These are phyloP conservation scores for Spicauda simplicius DNA, from an alignment of 2,888 invertebrate genomes.

Conservation along the genomic window DNA sequence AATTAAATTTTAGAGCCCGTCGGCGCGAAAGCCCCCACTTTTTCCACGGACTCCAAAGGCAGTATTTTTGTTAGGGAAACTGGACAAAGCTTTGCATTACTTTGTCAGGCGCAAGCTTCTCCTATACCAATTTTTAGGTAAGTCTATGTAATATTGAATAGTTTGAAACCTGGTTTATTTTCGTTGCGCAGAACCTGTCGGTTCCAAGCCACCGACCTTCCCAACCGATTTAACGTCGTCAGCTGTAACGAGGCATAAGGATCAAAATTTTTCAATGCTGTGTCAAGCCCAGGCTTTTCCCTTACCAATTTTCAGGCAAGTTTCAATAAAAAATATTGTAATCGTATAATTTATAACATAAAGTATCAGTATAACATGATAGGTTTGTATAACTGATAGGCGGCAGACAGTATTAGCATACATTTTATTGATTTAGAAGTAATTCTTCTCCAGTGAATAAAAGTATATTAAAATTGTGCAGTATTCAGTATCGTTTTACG, in stretches of 20 bases:
- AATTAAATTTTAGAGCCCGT: slow-evolving; percentile 82
- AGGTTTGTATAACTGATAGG: too few relatives aligned
- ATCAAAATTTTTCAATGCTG: slow-evolving; percentile 86
- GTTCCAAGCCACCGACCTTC: slow-evolving; percentile 86
- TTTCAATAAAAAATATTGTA: slow-evolving; percentile 40
- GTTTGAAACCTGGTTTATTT: slow-evolving; percentile 47
- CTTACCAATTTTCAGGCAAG: slow-evolving; percentile 89
- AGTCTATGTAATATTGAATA: slow-evolving; percentile 48
- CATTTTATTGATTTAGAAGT: background rate
- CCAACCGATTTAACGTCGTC: slow-evolving; percentile 85
- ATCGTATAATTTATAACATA: slow-evolving; percentile 7
- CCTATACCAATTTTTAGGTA: slow-evolving; percentile 88
- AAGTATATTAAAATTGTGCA: background rate
- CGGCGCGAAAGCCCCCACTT: slow-evolving; percentile 86
- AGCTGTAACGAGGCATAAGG: slow-evolving; percentile 83
- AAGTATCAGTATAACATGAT: slow-evolving; percentile 28
- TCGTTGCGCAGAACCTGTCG: slow-evolving; percentile 84
- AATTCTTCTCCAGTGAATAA: background rate
- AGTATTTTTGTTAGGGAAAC: slow-evolving; percentile 85
- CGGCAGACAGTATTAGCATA: background rate
- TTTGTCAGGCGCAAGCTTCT: slow-evolving; percentile 87
- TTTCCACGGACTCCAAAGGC: slow-evolving; percentile 86
- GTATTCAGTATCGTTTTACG: background rate
- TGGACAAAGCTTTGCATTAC: slow-evolving; percentile 85
- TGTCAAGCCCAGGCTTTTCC: slow-evolving; percentile 90